phyloP scores from a whole-genome alignment of 2,888 invertebrate genomes.

The Drosophila falleni region DNA sequence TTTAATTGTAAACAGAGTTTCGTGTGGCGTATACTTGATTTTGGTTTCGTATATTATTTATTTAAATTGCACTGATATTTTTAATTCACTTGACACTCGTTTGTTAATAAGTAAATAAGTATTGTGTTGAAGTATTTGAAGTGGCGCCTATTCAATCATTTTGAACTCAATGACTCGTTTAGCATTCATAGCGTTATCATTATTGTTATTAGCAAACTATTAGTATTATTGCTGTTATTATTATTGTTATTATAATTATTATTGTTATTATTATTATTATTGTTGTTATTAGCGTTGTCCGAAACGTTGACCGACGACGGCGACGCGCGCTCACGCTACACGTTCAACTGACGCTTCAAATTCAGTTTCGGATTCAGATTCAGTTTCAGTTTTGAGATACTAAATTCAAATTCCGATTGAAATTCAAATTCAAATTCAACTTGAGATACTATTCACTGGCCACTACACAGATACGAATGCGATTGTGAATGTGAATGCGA shows the following conservation, averaged over 20 bases:
- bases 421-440: conserved; percentile 12
- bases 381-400: conserved; percentile 5
- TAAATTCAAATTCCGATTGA: conserved; percentile 14
- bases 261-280: conserved; percentile 55
- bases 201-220: conserved; percentile 61
- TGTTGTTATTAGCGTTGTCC: conserved; percentile 63
- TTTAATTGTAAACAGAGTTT: conserved; percentile 24
- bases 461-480: conserved; percentile 28
- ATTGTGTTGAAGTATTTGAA: conserved; percentile 35
- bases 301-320: conserved; percentile 68
- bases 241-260: conserved; percentile 57
- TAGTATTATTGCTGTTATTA: conserved; percentile 58
- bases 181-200: conserved; percentile 57
- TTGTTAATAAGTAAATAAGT: conserved; percentile 42
- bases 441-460: conserved; percentile 44
- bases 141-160: conserved; percentile 59
- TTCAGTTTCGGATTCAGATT: conserved; percentile 26
- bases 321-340: conserved; percentile 61
- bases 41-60: conserved; percentile 41
- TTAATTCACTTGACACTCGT: conserved; percentile 55
- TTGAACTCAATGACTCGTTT: conserved; percentile 45
- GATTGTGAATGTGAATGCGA: conserved; percentile 15
- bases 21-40: conserved; percentile 59
- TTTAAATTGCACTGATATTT: conserved; percentile 57
- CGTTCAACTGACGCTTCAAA: conserved; percentile 42